Conservation (phyloP, 2,888 invertebrate species). For the Euproctis similis region DNA sequence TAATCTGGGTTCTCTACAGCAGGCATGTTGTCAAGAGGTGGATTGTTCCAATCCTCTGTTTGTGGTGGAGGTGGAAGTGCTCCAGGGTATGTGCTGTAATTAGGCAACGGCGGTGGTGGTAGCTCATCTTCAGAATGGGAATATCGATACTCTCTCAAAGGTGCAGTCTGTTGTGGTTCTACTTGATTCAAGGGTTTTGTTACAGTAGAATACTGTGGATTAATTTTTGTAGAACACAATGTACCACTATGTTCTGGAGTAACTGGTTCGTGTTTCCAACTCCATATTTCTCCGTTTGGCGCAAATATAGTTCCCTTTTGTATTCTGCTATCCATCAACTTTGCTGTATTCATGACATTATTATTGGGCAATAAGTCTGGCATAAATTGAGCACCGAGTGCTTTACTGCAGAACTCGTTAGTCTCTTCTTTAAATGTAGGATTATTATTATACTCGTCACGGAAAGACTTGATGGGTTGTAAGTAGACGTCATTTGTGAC, state of each 20-base stretch:
- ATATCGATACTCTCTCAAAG: constrained; percentile 55
- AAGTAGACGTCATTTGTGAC: constrained; percentile 71
- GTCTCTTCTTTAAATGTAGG: constrained; percentile 74
- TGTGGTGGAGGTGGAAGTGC: constrained; percentile 28
- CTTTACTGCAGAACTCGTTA: constrained; percentile 65
- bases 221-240: constrained; percentile 64
- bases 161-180: constrained; percentile 63
- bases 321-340: constrained; percentile 54
- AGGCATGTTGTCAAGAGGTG: constrained; percentile 31
- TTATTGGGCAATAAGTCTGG: constrained; percentile 64
- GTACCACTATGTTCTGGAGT: constrained; percentile 65
- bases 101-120: constrained; percentile 59
- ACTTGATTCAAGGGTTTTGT: constrained; percentile 61
- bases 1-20: constrained; percentile 32
- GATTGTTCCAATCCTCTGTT: constrained; percentile 41
- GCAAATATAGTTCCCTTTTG: constrained; percentile 71
- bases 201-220: constrained; percentile 62
- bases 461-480: constrained; percentile 72
- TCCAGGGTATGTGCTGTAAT: constrained; percentile 67
- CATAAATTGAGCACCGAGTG: constrained; percentile 62
- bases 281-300: constrained; percentile 72
- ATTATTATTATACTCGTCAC: constrained; percentile 72
- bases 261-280: constrained; percentile 70
- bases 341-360: constrained; percentile 57
- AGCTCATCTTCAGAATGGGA: constrained; percentile 57